Evolutionary conservation across 2,113 vertebrate species (phyloP), one percentile per base, ranked within the genome.

Genomic region (Austrofundulus limnaeus): DNA sequence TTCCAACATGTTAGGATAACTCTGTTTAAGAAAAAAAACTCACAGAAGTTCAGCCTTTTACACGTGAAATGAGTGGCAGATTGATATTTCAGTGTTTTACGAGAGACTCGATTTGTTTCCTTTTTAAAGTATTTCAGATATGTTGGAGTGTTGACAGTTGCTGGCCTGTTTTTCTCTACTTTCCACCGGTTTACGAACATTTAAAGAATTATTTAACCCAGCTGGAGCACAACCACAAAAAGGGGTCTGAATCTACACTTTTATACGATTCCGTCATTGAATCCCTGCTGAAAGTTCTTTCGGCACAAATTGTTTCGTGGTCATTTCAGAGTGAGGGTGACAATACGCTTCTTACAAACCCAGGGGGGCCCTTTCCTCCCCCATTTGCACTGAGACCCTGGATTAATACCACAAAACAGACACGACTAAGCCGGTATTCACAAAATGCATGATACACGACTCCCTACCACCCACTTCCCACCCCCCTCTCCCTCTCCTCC

Each of bases 371-470:
- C 46, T 54, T 11, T 31, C n/a, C 53, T 46, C n/a, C 58, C 31
- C 42, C 25, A 24, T 42, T 10, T 28, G 11, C 55, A 66, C 67
- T 56, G 41, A 16, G 39, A 56, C 48, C 66, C 43, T 21, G 60
- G 23, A 53, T 69, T 81, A 70, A 70, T 20, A 71, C 65, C 79
- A 61, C 65, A 64, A 50, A 61, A 58, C 59, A 76, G 62, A 78
- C 71, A 67, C 61, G 52, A 72, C 76, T 70, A 75, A 74, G 55
- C 63, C 69, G 54, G 64, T 72, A 68, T 70, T 81, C 72, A 71
- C 68, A 80, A 77, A 77, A 85, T 62, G 69, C 80, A 69, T 24
- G 65, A 81, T 64, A 47, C 34, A 31, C 41, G 55, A 61, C 70
- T 72, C 42, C 3, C 28, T 3, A 4, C 28, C 28, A n/a, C n/a